Base-by-base conservation (phyloP, 2,113 vertebrate genomes). In the Calidris pugnax region DNA sequence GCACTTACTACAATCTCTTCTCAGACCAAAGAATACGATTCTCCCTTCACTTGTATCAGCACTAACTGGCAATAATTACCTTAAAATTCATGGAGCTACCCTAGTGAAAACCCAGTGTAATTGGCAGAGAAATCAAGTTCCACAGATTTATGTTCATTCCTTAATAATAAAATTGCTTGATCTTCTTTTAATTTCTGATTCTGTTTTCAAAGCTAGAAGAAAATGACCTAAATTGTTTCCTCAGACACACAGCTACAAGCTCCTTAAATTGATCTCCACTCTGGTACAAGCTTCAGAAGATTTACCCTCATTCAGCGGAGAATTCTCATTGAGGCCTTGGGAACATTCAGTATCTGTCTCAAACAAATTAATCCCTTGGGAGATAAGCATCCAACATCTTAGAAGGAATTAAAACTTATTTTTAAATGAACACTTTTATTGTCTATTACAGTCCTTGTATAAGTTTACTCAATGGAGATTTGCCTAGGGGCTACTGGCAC, bases 111-210 rank as follows among this genome's bases (percentile, higher is more conserved):
- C 39, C 7, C 37, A 63, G 7, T 18, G 62, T 60, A 56, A 55
- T 12, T 78, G 47, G 9, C 37, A 88, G 26, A 59, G 72, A 78
- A 93, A 84, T 39, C 51, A 91, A 56, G 30, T 6, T 75, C 24
- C 67, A 32, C 4, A 50, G 11, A 63, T 68, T 93, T 94, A 45
- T 83, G 1, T 81, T 93, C 6, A 51, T 85, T 84, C n/a, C 7
- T 64, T 87, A 32, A 51, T 59, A 74, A 87, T 69, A 68, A 83
- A 93, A 91, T 48, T 33, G 3, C 17, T 84, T 82, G 33, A 75
- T 85, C 60, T 89, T 26, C 45, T 89, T 96, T 89, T 84, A 79
- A 85, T 89, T 90, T 83, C n/a, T 71, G 5, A 67, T 71, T 85
- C 51, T 93, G 16, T 77, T 97, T 81, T 87, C 53, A 89, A 85